phyloP scores from a whole-genome alignment of 2,888 invertebrate species.

The Hartigia nigra region DNA sequence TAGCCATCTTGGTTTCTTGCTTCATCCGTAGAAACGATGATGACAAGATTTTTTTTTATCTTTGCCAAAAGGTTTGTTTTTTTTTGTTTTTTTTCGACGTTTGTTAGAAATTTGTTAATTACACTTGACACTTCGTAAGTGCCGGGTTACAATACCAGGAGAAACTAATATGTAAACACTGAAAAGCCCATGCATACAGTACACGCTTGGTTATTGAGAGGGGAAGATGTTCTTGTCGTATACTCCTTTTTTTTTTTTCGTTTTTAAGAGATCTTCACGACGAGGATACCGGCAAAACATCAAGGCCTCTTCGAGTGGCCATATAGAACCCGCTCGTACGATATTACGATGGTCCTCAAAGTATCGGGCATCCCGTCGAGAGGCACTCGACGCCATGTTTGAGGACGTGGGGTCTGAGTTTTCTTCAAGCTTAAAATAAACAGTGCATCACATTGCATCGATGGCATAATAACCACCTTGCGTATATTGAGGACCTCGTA shows the following conservation, averaged over 20 bases:
- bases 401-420: conserved; percentile 39
- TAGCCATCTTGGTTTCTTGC: not conserved
- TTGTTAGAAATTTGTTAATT: not conserved
- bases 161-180: not conserved
- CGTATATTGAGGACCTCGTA: not conserved
- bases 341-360: conserved; percentile 51
- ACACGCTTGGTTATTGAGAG: conserved; percentile 29
- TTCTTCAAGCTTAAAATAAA: conserved; percentile 48
- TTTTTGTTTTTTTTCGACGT: no score
- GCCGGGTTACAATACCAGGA: not conserved
- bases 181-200: conserved; percentile 38
- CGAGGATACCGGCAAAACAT: conserved; percentile 53
- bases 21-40: no score
- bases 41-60: not conserved
- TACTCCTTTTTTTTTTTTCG: conserved; percentile 19
- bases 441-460: conserved; percentile 46
- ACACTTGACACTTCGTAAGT: not conserved
- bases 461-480: conserved; percentile 49
- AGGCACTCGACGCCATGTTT: conserved; percentile 52
- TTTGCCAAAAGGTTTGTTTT: no score
- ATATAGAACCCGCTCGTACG: conserved; percentile 46
- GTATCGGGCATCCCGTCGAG: conserved; percentile 55
- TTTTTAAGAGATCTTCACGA: conserved; percentile 15
- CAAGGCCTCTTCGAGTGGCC: conserved; percentile 43
- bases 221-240: conserved; percentile 25